A percentile compares a stretch with the other conserved stretches of the same genome.
Conservation (phyloP, 2,888 invertebrate species). For the Lycocerus yunnanus region DNA sequence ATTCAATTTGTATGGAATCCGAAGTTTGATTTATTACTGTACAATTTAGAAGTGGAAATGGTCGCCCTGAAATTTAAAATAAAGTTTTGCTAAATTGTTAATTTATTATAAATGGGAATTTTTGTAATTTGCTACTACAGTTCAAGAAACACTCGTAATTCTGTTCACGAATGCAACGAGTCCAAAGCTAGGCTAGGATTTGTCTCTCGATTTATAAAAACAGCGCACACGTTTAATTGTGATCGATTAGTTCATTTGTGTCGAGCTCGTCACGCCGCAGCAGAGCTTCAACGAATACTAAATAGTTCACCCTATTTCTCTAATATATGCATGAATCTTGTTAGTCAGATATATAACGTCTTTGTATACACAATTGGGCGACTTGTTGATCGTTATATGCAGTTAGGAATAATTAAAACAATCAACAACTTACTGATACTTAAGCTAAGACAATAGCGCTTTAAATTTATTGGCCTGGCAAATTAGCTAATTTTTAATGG, state of each 20-base stretch:
- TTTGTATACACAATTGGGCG: constrained; percentile 13
- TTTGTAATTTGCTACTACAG: background rate
- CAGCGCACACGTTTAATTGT: constrained; percentile 43
- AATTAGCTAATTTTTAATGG: background rate
- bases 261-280: constrained; percentile 35
- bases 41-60: constrained; percentile 86
- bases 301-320: constrained; percentile 35
- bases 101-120: background rate
- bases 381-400: constrained; percentile 23
- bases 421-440: constrained; percentile 7
- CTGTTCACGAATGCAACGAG: constrained; percentile 22
- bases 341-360: constrained; percentile 19
- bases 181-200: constrained; percentile 30
- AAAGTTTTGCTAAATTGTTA: background rate
- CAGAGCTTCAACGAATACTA: constrained; percentile 32
- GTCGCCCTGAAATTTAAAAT: constrained; percentile 69
- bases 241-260: constrained; percentile 45
- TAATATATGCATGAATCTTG: constrained; percentile 25
- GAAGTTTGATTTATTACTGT: constrained; percentile 86
- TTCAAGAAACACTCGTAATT: constrained; percentile 11
- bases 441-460: background rate
- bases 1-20: constrained; percentile 83
- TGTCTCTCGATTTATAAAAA: constrained; percentile 34
- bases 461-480: background rate
- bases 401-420: constrained; percentile 7